Conservation (phyloP, 2,888 invertebrate species). For the Schizaphis graminum region DNA sequence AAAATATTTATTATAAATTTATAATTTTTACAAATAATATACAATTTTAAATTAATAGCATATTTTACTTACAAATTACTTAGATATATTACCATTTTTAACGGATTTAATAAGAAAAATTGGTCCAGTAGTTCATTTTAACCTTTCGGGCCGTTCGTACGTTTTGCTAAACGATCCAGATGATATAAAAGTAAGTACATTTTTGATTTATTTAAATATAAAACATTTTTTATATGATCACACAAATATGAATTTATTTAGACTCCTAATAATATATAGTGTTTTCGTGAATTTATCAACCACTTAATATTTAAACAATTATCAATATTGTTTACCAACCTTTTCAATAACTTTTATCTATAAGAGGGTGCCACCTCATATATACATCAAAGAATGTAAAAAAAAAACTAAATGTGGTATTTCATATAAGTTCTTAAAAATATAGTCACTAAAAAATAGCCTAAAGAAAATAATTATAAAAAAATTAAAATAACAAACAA, state of each 20-base stretch:
- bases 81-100: constrained; percentile 24
- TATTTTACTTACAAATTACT: not conserved
- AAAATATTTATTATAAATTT: not conserved
- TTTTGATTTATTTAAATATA: not conserved
- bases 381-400: not conserved
- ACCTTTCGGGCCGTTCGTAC: not conserved
- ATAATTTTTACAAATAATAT: too few species aligned
- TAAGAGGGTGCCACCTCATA: not conserved
- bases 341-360: not conserved
- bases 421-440: not conserved
- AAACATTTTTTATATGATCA: not conserved
- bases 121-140: constrained; percentile 35
- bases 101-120: not conserved
- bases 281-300: not conserved
- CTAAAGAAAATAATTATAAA: not conserved
- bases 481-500: not conserved
- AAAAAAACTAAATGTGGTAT: not conserved
- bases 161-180: constrained; percentile 48
- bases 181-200: constrained; percentile 47
- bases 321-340: not conserved
- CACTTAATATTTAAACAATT: not conserved
- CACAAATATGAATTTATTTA: not conserved
- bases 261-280: not conserved
- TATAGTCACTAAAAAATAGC: not conserved
- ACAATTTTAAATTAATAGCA: not conserved